phyloP scores from a whole-genome alignment of 2,113 vertebrate genomes.

The Ictalurus punctatus region DNA sequence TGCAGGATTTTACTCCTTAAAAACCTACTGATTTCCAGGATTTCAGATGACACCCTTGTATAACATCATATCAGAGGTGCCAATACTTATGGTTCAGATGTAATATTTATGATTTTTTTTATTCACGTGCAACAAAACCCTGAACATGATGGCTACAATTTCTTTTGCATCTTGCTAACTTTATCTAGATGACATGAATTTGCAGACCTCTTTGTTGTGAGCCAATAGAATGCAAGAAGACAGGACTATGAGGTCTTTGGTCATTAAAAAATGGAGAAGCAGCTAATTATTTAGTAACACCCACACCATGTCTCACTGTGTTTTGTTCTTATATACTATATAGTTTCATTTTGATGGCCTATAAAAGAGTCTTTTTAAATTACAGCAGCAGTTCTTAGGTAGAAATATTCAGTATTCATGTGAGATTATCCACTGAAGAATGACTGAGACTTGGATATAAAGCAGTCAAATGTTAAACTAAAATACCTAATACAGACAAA shows the following conservation, averaged over 20 bases:
- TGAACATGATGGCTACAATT: neutral
- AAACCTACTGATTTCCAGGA: neutral
- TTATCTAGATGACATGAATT: neutral
- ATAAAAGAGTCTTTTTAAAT: neutral
- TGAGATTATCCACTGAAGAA: neutral
- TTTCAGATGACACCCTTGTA: neutral
- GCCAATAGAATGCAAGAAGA: neutral
- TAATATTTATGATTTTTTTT: neutral
- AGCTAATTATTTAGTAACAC: neutral
- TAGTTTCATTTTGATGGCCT: too few relatives aligned
- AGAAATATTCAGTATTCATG: neutral
- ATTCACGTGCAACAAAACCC: neutral
- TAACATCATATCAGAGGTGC: neutral
- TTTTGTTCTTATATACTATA: too few relatives aligned
- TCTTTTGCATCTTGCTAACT: neutral
- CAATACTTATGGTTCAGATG: neutral
- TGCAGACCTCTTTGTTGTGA: neutral
- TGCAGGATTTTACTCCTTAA: neutral
- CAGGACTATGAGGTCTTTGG: neutral
- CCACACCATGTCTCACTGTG: neutral
- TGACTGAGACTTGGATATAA: neutral
- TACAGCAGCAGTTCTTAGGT: neutral
- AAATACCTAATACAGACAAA: neutral
- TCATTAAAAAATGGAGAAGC: neutral
- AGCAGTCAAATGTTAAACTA: neutral